These are phyloP conservation scores for Frankliniella intonsa DNA, from an alignment of 2,888 invertebrate species.

Conservation along the genomic window DNA sequence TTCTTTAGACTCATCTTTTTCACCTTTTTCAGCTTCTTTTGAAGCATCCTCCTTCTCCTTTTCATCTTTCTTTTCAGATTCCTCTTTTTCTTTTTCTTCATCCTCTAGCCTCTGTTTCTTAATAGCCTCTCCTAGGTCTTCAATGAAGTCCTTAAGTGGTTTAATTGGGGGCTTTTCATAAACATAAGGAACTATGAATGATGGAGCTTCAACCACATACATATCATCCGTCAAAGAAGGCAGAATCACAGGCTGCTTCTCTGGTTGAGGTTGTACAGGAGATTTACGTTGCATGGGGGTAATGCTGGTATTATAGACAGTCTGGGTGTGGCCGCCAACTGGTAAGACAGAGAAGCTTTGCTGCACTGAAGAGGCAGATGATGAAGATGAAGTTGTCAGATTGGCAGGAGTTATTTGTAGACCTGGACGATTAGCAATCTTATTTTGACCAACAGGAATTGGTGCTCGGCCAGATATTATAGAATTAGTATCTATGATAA, in stretches of 20 bases:
- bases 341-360: slow-evolving; percentile 38
- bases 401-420: slow-evolving; percentile 14
- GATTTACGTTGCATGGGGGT: neutral
- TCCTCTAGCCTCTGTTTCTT: slow-evolving; percentile 38
- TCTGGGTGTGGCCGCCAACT: slow-evolving; percentile 27
- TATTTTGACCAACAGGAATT: slow-evolving; percentile 45
- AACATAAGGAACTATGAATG: slow-evolving; percentile 88
- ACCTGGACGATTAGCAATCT: slow-evolving; percentile 29
- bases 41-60: slow-evolving; percentile 54
- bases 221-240: slow-evolving; percentile 86
- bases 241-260: slow-evolving; percentile 57
- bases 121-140: slow-evolving; percentile 52
- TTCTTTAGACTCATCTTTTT: slow-evolving; percentile 47
- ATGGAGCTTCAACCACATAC: slow-evolving; percentile 88
- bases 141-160: slow-evolving; percentile 68
- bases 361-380: slow-evolving; percentile 32
- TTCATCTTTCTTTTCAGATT: slow-evolving; percentile 41
- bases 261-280: too few relatives aligned
- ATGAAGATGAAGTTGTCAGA: neutral
- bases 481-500: slow-evolving; percentile 74
- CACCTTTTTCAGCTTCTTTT: slow-evolving; percentile 52
- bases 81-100: slow-evolving; percentile 40
- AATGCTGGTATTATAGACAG: neutral
- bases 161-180: slow-evolving; percentile 83
- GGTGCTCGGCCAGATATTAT: slow-evolving; percentile 60